phyloP scores from a whole-genome alignment of 2,113 vertebrate species.

The Dipodomys stephensi region DNA sequence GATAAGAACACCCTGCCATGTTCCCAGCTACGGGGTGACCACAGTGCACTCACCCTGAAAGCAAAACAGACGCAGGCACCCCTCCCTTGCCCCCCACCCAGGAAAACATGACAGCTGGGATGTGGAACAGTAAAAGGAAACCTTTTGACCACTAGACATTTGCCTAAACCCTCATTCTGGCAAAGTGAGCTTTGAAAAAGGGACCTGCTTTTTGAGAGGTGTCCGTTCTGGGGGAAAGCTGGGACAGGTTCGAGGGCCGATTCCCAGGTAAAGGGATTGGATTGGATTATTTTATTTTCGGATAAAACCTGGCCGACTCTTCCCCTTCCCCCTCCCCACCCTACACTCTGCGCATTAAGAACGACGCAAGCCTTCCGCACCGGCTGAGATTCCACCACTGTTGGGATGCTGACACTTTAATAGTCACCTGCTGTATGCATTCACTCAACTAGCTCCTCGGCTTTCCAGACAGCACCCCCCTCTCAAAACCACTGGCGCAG shows the following conservation, averaged over 20 bases:
- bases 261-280: not conserved
- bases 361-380: not conserved
- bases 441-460: slow-evolving; percentile 47
- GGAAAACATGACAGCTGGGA: not conserved
- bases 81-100: not conserved
- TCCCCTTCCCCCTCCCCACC: not conserved
- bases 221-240: not conserved
- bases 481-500: not conserved
- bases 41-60: not conserved
- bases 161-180: not conserved
- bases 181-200: not conserved
- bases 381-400: not conserved
- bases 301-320: not conserved
- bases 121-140: not conserved
- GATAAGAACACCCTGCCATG: not conserved
- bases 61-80: not conserved
- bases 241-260: not conserved
- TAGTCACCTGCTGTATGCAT: slow-evolving; percentile 57
- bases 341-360: not conserved
- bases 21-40: not conserved
- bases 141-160: not conserved
- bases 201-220: not conserved
- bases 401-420: not conserved
- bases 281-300: not conserved
- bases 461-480: slow-evolving; percentile 39